Conservation (phyloP, 2,797 vertebrate genomes). For the Phrynocephalus guinanensis region DNA sequence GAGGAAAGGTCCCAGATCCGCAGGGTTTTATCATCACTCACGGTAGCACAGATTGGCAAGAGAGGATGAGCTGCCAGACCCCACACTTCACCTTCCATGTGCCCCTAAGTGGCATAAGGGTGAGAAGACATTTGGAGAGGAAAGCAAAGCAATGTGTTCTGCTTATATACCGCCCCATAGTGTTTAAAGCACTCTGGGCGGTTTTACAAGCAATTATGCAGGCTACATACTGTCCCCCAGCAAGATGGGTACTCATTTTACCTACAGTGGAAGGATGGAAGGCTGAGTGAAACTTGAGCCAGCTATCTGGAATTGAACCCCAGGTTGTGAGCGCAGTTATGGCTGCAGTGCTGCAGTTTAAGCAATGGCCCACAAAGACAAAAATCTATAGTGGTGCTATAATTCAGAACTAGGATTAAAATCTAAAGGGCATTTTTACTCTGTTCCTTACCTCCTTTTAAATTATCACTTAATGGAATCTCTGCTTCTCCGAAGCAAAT, state of each 20-base stretch:
- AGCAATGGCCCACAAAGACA: too few species aligned
- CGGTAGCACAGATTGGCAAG: slow-evolving; percentile 95
- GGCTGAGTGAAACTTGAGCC: too few species aligned
- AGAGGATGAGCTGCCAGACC: slow-evolving; percentile 93
- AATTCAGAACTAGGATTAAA: not conserved
- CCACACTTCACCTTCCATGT: slow-evolving; percentile 98
- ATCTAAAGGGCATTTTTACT: not conserved
- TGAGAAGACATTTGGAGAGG: not conserved
- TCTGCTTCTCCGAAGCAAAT: not conserved
- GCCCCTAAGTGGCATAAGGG: slow-evolving; percentile 82
- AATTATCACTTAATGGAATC: not conserved
- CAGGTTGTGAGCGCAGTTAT: too few species aligned
- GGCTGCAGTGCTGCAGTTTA: too few species aligned
- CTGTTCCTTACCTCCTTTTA: not conserved
- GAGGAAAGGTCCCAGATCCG: slow-evolving; percentile 95
- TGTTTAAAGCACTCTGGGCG: too few species aligned
- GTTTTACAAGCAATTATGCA: too few species aligned
- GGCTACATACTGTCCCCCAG: too few species aligned
- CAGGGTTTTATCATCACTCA: slow-evolving; percentile 95
- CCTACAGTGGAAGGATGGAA: too few species aligned
- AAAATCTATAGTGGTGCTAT: too few species aligned
- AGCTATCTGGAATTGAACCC: too few species aligned
- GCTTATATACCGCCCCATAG: too few species aligned
- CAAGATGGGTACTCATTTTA: too few species aligned
- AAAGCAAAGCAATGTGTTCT: not conserved